Percentiles rank a stretch among this genome's conserved stretches.
phyloP scores from a whole-genome alignment of 2,888 invertebrate species.

The Pachydiplax longipennis region DNA sequence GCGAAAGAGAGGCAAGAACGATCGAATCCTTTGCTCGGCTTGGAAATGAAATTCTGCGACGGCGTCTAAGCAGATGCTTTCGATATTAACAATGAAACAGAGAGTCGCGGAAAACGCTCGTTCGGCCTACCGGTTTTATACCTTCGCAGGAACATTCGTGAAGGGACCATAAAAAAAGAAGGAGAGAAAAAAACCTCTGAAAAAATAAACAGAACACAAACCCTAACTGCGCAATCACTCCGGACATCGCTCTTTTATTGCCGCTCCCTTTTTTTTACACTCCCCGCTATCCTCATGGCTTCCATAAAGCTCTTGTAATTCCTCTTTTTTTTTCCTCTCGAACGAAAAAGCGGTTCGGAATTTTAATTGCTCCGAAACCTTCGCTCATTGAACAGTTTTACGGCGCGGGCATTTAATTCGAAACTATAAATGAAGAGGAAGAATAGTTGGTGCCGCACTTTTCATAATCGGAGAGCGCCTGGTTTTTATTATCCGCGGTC shows the following conservation, averaged over 20 bases:
- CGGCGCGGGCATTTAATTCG: constrained; percentile 11
- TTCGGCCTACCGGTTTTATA: neutral
- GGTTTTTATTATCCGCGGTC: neutral
- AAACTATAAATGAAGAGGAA: neutral
- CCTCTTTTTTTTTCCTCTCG: neutral
- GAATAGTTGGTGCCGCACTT: neutral
- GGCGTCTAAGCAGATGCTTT: neutral
- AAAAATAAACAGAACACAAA: neutral
- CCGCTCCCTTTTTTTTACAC: neutral
- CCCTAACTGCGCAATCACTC: neutral
- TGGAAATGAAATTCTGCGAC: neutral
- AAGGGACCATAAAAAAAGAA: neutral
- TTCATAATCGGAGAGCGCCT: constrained; percentile 1
- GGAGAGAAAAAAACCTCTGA: neutral
- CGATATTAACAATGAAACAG: neutral
- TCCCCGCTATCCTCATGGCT: neutral
- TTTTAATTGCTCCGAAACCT: constrained; percentile 6
- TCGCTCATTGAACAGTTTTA: constrained; percentile 30
- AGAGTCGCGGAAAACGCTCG: neutral
- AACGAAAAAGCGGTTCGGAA: neutral
- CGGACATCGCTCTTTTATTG: neutral
- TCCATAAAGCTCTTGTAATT: neutral
- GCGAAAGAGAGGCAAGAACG: neutral
- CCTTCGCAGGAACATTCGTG: neutral
- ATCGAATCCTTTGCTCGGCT: neutral